Conservation (phyloP, 2,888 invertebrate genomes). For the Tenthredo livida region DNA sequence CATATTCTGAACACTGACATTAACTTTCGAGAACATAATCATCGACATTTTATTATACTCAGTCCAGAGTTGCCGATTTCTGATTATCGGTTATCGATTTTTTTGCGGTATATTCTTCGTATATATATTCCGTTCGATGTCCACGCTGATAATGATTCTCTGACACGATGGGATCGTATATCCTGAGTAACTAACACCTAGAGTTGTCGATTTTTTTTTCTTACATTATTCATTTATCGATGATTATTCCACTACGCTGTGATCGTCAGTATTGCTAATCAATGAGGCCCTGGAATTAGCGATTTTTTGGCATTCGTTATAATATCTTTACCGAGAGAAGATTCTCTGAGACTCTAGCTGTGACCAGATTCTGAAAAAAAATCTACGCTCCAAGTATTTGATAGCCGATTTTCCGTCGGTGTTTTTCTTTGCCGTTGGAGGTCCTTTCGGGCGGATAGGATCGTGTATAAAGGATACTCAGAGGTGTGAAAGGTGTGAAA, state of each 20-base stretch:
- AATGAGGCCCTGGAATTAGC: not conserved
- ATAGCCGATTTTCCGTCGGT: constrained; percentile 40
- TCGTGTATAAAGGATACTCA: constrained; percentile 45
- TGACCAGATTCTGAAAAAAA: not conserved
- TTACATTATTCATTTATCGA: not conserved
- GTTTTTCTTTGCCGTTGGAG: constrained; percentile 30
- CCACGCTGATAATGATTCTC: not conserved
- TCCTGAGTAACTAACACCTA: not conserved
- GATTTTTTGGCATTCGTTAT: not conserved
- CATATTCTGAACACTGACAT: not conserved
- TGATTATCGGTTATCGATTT: not conserved
- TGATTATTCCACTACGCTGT: not conserved
- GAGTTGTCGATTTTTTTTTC: not conserved
- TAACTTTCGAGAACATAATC: not conserved
- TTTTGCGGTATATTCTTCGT: not conserved
- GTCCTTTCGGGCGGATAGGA: constrained; percentile 41
- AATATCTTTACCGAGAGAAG: not conserved
- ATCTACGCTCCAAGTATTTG: not conserved
- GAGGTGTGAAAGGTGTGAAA: constrained; percentile 72
- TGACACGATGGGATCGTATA: not conserved
- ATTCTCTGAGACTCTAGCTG: not conserved
- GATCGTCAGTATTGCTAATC: not conserved
- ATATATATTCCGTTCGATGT: not conserved
- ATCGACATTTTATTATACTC: not conserved
- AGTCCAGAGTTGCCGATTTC: not conserved